These are phyloP conservation scores for Gastrophysa polygoni DNA, from an alignment of 2,888 invertebrate genomes.

Conservation along the genomic window DNA sequence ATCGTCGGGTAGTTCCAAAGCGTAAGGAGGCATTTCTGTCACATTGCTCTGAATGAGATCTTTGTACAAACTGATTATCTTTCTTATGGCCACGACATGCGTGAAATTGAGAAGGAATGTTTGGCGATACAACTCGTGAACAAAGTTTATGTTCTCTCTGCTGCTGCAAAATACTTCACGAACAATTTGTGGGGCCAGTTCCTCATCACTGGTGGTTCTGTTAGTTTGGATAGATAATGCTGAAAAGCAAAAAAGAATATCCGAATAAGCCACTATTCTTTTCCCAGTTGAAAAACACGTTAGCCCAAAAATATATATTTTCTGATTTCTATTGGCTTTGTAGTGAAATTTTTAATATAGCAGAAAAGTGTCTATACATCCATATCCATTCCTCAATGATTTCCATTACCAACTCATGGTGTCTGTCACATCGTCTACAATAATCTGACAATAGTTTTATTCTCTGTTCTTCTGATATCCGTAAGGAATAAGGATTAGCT, in stretches of 20 bases:
- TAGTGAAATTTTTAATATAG: no score
- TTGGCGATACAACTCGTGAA: conserved; percentile 93
- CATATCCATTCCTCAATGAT: no score
- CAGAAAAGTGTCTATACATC: no score
- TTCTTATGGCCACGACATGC: conserved; percentile 85
- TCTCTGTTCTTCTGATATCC: no score
- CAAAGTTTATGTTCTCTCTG: conserved; percentile 91
- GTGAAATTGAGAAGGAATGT: conserved; percentile 87
- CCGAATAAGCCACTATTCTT: background rate
- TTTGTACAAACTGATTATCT: conserved; percentile 90
- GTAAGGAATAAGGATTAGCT: no score
- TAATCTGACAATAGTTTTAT: no score
- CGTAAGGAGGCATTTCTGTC: conserved; percentile 79
- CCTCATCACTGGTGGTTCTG: conserved; percentile 55
- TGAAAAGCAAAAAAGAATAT: conserved; percentile 37
- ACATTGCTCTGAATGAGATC: conserved; percentile 92
- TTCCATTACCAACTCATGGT: no score
- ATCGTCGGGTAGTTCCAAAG: conserved; percentile 71
- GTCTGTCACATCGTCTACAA: no score
- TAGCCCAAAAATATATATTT: no score
- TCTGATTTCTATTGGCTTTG: no score
- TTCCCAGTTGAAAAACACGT: no score
- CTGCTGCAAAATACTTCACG: conserved; percentile 86
- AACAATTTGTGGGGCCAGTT: conserved; percentile 69
- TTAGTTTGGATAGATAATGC: conserved; percentile 53